phyloP scores from a whole-genome alignment of 64 coral and sea anemone species.

The Anthopleura sola region DNA sequence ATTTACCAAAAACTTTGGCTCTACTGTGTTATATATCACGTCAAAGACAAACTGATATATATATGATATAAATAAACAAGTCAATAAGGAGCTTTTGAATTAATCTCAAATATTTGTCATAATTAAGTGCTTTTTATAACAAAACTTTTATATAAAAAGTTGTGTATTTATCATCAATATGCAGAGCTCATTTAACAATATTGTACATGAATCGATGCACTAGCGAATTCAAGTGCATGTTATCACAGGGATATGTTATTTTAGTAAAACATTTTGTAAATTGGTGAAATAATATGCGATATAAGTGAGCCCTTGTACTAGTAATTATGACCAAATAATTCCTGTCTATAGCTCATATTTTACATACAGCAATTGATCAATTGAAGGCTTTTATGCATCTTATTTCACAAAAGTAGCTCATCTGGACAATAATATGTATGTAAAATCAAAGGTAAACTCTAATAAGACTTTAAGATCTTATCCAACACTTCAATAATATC shows the following conservation, averaged over 20 bases:
- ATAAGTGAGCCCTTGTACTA: too few species aligned
- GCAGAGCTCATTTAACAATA: neutral
- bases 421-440: neutral
- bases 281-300: too few species aligned
- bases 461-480: conserved; percentile 9
- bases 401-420: neutral
- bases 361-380: neutral
- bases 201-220: too few species aligned
- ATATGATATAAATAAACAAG: neutral
- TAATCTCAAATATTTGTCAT: conserved; percentile 6
- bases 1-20: neutral
- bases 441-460: neutral
- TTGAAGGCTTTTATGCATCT: neutral
- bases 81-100: neutral
- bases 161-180: neutral
- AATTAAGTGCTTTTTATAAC: neutral
- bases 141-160: neutral
- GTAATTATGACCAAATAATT: too few species aligned
- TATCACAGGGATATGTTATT: too few species aligned
- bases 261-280: too few species aligned
- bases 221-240: too few species aligned
- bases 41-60: neutral
- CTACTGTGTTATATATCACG: neutral
- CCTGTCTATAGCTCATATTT: too few species aligned
- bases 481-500: neutral